These are phyloP conservation scores for Calonectris borealis DNA, from an alignment of 2,113 vertebrate species.

Conservation along the genomic window DNA sequence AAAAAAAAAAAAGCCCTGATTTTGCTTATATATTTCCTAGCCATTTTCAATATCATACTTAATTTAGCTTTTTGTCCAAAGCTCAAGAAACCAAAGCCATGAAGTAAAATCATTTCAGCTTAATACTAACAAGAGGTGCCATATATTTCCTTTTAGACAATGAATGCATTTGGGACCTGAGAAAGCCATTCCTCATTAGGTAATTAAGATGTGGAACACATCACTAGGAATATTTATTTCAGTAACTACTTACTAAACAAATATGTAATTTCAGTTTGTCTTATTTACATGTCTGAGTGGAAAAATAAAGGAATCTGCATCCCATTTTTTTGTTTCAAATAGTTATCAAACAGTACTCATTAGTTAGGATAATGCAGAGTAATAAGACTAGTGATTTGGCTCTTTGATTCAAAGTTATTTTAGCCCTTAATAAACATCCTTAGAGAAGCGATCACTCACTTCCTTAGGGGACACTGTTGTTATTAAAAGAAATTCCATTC, in stretches of 20 bases:
- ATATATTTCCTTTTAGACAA: background rate
- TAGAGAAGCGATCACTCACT: background rate
- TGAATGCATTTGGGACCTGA: background rate
- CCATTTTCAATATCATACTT: background rate
- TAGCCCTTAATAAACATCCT: background rate
- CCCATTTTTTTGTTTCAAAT: background rate
- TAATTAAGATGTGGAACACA: background rate
- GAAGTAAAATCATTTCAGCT: background rate
- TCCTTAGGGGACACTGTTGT: background rate
- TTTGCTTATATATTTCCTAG: background rate
- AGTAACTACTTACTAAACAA: background rate
- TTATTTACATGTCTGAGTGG: background rate
- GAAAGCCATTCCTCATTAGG: background rate
- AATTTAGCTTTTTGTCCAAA: background rate
- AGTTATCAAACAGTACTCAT: background rate
- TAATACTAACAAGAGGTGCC: background rate
- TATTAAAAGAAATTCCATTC: background rate
- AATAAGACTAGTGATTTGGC: background rate
- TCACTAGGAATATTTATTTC: background rate
- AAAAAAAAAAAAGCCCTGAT: background rate
- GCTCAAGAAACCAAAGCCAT: background rate
- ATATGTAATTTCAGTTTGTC: background rate
- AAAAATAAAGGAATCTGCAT: background rate
- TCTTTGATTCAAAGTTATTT: background rate
- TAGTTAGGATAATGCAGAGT: background rate